phyloP scores from a whole-genome alignment of 2,113 vertebrate genomes.

The Calyptommatus sinebrachiatus region DNA sequence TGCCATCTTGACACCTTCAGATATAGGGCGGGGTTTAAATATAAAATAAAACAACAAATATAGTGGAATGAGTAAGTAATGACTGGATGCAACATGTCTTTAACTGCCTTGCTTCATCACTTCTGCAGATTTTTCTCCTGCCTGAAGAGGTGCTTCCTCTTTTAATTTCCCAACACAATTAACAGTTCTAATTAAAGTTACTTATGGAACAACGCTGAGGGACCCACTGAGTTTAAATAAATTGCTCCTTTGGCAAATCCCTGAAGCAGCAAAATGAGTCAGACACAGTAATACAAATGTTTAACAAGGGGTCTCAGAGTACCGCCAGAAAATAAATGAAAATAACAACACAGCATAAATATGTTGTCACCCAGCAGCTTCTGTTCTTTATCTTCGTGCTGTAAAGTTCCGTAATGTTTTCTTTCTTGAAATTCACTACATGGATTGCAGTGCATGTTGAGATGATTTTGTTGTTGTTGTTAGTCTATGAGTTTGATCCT shows the following conservation, averaged over 20 bases:
- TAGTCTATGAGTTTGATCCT: not conserved
- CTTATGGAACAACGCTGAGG: conserved; percentile 31
- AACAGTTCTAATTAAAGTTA: conserved; percentile 57
- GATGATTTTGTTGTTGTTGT: not conserved
- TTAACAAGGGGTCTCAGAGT: not conserved
- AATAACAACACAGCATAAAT: accelerated
- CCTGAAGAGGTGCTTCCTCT: conserved; percentile 1
- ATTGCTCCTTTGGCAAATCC: not conserved
- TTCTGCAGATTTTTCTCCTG: conserved; percentile 19
- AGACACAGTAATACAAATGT: accelerated
- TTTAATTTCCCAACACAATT: conserved; percentile 45
- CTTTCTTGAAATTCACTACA: accelerated
- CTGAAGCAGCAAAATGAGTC: not conserved
- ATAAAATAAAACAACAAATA: too few species aligned
- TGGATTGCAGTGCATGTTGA: accelerated
- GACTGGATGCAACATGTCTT: too few species aligned
- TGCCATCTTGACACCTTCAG: too few species aligned
- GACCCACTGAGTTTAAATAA: not conserved
- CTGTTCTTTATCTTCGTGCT: not conserved
- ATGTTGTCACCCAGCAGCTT: not conserved
- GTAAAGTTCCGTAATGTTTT: not conserved
- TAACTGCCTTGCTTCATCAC: not conserved
- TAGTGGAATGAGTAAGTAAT: too few species aligned
- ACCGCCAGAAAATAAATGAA: not conserved
- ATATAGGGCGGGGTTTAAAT: too few species aligned